Percentiles rank a stretch among this genome's conserved stretches.
Conservation (phyloP, 2,113 vertebrate species). For the Condylura cristata region DNA sequence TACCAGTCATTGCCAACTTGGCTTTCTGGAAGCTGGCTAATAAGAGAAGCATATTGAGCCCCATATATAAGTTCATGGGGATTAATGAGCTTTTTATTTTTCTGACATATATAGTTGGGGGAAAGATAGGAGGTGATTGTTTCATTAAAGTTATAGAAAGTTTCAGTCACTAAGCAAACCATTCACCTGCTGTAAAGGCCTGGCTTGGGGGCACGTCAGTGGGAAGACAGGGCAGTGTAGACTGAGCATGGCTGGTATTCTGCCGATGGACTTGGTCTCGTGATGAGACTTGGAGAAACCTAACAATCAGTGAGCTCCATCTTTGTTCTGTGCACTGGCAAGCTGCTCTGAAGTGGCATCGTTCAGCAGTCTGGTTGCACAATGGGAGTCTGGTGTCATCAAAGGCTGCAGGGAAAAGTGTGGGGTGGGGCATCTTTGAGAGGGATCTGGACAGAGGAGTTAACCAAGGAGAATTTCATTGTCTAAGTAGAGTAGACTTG, state of each 20-base stretch:
- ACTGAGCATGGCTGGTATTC: rapidly evolving
- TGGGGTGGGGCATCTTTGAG: not conserved
- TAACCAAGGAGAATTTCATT: not conserved
- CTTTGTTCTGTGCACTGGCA: not conserved
- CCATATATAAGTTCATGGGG: not conserved
- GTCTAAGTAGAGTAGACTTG: not conserved
- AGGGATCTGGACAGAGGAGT: not conserved
- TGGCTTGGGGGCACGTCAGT: not conserved
- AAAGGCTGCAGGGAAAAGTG: not conserved
- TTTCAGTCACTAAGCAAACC: not conserved
- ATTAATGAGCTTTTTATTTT: not conserved
- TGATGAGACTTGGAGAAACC: not conserved
- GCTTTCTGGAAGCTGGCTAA: not conserved
- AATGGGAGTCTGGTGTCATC: not conserved
- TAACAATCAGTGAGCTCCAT: not conserved
- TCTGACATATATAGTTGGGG: not conserved
- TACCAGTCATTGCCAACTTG: not conserved
- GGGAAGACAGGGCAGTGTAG: rapidly evolving
- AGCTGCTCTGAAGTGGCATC: not conserved
- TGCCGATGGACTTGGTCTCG: rapidly evolving
- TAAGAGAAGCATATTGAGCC: not conserved
- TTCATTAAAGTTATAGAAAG: not conserved
- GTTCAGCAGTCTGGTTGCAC: not conserved
- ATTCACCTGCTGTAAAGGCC: not conserved
- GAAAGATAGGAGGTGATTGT: not conserved